phyloP scores from a whole-genome alignment of 1,140 invertebrate species.

The Trachymyrmex septentrionalis region DNA sequence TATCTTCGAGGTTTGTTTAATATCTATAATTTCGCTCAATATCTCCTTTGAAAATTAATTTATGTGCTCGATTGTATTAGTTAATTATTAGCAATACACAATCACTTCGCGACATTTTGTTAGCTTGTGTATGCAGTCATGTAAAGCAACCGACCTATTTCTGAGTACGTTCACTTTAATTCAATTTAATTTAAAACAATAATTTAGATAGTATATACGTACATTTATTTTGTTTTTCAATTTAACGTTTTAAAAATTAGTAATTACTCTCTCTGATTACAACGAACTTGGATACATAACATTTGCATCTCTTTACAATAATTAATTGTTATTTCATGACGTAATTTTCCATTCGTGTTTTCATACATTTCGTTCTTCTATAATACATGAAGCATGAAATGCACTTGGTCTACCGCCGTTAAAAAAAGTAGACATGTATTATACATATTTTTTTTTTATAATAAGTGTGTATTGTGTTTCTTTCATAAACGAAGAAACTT shows the following conservation, averaged over 20 bases:
- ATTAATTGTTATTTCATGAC: not conserved
- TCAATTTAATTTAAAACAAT: too few relatives aligned
- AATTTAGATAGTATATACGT: conserved; percentile 3
- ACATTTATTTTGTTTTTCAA: not conserved
- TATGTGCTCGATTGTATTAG: not conserved
- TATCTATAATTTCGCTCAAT: not conserved
- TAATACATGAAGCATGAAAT: not conserved
- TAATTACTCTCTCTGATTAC: not conserved
- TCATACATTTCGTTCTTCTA: not conserved
- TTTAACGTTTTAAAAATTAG: conserved; percentile 9
- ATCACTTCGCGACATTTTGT: conserved; percentile 23
- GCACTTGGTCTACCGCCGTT: not conserved
- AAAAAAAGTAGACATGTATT: not conserved
- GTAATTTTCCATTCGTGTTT: not conserved
- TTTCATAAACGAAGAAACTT: not conserved
- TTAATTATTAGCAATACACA: not conserved
- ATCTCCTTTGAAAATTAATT: not conserved
- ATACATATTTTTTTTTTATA: not conserved
- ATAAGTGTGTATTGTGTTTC: not conserved
- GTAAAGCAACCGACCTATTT: not conserved
- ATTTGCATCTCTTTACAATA: not conserved
- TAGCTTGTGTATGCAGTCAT: not conserved
- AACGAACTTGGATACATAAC: not conserved
- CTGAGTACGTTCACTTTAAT: conserved; percentile 16
- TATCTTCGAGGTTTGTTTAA: not conserved